Evolutionary conservation across 2,888 invertebrate species (phyloP).

Genomic region (Thera britannica): DNA sequence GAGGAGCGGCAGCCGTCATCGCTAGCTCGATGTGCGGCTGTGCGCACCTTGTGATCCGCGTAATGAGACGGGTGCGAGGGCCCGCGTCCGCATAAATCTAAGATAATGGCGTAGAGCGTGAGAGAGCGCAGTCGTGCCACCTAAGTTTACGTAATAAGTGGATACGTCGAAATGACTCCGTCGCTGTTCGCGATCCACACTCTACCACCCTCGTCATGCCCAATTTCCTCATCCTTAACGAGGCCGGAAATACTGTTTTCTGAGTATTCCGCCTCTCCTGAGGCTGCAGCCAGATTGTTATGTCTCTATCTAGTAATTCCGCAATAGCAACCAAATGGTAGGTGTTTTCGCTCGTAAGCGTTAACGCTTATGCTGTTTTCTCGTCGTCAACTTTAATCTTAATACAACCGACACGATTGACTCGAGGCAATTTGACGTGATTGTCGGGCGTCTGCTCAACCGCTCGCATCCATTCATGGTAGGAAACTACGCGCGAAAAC

Average conservation of each 20-base stretch:
- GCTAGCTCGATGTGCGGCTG: conserved; percentile 49
- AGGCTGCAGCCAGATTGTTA: conserved; percentile 43
- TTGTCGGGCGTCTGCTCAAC: conserved; percentile 55
- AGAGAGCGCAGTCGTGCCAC: conserved; percentile 76
- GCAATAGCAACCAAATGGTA: conserved; percentile 46
- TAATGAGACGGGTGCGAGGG: conserved; percentile 76
- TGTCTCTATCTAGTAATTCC: conserved; percentile 54
- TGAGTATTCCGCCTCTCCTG: conserved; percentile 40
- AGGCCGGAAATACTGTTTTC: conserved; percentile 52
- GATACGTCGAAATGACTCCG: conserved; percentile 65
- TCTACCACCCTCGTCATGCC: conserved; percentile 51
- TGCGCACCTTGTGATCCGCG: conserved; percentile 68
- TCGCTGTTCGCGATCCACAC: conserved; percentile 53
- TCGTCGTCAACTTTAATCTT: conserved; percentile 56
- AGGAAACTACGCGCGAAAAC: conserved; percentile 50
- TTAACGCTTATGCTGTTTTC: conserved; percentile 54
- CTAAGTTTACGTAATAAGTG: conserved; percentile 76
- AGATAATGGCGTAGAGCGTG: conserved; percentile 75
- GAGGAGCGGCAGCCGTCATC: conserved; percentile 54
- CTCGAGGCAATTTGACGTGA: conserved; percentile 53
- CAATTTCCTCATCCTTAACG: conserved; percentile 58
- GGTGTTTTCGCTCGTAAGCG: conserved; percentile 53
- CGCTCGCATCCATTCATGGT: conserved; percentile 41
- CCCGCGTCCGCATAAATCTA: conserved; percentile 73
- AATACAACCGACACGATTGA: conserved; percentile 61